Percentiles rank a stretch among this genome's conserved stretches.
Evolutionary conservation across 2,888 invertebrate species (phyloP).

Genomic region (Eupithecia inturbata): DNA sequence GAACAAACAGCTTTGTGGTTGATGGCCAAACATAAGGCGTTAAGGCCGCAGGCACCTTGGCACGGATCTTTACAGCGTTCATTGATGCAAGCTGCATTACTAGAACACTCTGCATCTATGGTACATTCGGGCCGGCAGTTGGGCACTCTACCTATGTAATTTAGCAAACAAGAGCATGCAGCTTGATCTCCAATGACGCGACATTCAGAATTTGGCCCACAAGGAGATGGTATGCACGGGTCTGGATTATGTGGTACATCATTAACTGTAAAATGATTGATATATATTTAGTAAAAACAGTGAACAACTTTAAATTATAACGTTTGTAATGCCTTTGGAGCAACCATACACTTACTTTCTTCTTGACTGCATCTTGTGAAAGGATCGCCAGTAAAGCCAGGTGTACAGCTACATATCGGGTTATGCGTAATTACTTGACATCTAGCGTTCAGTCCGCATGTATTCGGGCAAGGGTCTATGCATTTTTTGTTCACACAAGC

Average conservation of each 20-base stretch:
- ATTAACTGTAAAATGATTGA: conserved; percentile 47
- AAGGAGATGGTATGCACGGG: conserved; percentile 92
- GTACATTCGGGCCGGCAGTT: conserved; percentile 94
- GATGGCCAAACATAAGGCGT: conserved; percentile 92
- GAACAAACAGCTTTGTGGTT: conserved; percentile 92
- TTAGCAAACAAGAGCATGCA: conserved; percentile 92
- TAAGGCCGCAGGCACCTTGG: conserved; percentile 89
- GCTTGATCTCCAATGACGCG: conserved; percentile 91
- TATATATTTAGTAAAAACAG: neutral
- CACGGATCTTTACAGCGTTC: conserved; percentile 94
- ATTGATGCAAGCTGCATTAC: conserved; percentile 91
- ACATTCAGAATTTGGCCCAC: conserved; percentile 93
- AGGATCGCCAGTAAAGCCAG: conserved; percentile 92
- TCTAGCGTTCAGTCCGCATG: conserved; percentile 91
- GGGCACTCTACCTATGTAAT: conserved; percentile 93
- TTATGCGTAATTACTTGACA: conserved; percentile 94
- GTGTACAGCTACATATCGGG: conserved; percentile 93
- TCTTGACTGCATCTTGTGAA: conserved; percentile 87
- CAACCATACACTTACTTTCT: conserved; percentile 78
- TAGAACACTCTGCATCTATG: conserved; percentile 91
- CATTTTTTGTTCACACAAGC: conserved; percentile 93
- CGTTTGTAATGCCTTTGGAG: neutral
- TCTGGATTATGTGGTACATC: conserved; percentile 68
- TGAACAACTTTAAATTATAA: neutral
- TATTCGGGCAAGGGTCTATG: conserved; percentile 91